phyloP scores from a whole-genome alignment of 2,888 invertebrate genomes.

The Criorhina ranunculi region DNA sequence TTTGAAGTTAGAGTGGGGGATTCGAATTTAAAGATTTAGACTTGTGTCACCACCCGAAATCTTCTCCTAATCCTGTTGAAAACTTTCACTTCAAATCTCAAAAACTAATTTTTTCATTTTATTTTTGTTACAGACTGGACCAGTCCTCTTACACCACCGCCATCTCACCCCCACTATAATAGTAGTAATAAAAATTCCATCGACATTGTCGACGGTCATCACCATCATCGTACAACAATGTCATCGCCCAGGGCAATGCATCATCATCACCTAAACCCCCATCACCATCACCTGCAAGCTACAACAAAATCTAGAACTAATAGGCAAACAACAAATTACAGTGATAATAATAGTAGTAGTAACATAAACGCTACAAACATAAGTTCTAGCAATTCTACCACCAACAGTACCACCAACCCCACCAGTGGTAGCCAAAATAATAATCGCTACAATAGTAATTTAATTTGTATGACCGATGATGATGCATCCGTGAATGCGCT shows the following conservation, averaged over 20 bases:
- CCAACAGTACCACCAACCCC: slow-evolving; percentile 79
- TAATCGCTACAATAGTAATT: slow-evolving; percentile 74
- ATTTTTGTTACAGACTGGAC: slow-evolving; percentile 82
- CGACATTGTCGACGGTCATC: slow-evolving; percentile 81
- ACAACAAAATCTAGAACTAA: slow-evolving; percentile 78
- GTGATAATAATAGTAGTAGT: slow-evolving; percentile 69
- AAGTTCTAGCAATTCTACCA: slow-evolving; percentile 68
- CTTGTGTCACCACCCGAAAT: too few relatives aligned
- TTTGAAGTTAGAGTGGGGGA: not conserved
- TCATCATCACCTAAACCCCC: slow-evolving; percentile 80
- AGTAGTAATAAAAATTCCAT: slow-evolving; percentile 77
- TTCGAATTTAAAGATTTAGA: too few relatives aligned
- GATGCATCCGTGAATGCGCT: slow-evolving; percentile 86
- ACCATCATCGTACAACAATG: slow-evolving; percentile 78
- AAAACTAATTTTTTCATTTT: slow-evolving; percentile 38
- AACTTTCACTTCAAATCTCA: too few relatives aligned
- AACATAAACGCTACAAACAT: slow-evolving; percentile 61
- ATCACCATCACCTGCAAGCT: slow-evolving; percentile 80
- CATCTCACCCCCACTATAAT: slow-evolving; percentile 77
- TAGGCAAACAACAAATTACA: slow-evolving; percentile 75
- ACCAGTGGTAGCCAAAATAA: slow-evolving; percentile 75
- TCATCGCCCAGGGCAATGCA: slow-evolving; percentile 74
- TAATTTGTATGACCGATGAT: slow-evolving; percentile 78
- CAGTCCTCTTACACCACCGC: slow-evolving; percentile 83
- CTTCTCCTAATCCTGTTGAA: too few relatives aligned